Evolutionary conservation across 2,797 vertebrate species (phyloP).

Genomic region (Tolypeutes matacus): DNA sequence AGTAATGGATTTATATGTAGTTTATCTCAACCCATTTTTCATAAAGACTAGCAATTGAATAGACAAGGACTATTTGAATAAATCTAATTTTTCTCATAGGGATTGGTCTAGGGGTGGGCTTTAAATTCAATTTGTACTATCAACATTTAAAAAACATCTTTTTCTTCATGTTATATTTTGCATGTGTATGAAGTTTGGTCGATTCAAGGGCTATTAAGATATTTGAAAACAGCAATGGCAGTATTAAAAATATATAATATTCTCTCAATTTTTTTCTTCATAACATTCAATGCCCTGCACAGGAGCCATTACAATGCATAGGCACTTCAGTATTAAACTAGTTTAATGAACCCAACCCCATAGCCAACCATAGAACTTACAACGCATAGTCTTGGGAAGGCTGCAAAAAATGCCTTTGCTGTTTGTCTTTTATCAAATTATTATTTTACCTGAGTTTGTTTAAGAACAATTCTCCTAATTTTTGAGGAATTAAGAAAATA

Average conservation of each 20-base stretch:
- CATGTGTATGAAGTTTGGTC: neutral
- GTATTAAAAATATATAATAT: conserved; percentile 11
- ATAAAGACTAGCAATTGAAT: neutral
- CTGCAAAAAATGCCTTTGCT: neutral
- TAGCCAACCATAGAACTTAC: neutral
- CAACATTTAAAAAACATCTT: neutral
- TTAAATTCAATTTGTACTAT: neutral
- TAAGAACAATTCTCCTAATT: neutral
- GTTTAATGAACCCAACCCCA: neutral
- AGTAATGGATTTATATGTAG: no score
- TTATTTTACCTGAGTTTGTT: neutral
- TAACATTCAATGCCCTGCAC: neutral
- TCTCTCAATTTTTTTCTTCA: neutral
- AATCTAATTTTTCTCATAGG: neutral
- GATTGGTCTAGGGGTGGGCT: neutral
- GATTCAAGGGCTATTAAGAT: neutral
- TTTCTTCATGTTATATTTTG: neutral
- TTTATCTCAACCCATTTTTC: neutral
- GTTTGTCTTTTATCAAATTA: neutral
- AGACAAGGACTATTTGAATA: neutral
- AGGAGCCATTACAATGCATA: neutral
- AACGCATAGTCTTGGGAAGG: neutral
- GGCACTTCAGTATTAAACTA: neutral
- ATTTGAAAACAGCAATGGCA: neutral
- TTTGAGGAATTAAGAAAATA: conserved; percentile 15